Conservation (phyloP, 30 jellyfish, hydroid and myxozoan species). For the Mastigias papua region DNA sequence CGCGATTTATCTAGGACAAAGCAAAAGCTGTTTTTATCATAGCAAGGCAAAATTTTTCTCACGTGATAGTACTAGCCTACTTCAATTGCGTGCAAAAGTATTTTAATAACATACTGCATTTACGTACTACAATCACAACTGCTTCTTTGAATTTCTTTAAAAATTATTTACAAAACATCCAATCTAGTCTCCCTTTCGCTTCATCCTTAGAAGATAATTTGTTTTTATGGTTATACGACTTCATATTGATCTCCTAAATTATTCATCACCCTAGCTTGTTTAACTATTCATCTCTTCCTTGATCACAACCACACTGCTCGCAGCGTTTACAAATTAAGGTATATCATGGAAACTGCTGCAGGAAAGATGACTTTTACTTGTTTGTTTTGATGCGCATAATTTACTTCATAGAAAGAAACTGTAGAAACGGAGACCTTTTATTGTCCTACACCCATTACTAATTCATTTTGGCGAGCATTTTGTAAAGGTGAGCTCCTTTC, state of each 20-base stretch:
- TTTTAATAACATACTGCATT: constrained; percentile 57
- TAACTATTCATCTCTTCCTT: constrained; percentile 3
- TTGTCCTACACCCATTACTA: constrained; percentile 45
- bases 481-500: constrained; percentile 11
- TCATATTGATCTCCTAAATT: constrained; percentile 30
- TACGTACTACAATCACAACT: constrained; percentile 46
- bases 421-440: constrained; percentile 22
- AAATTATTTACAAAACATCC: constrained; percentile 47
- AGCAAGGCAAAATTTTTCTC: not conserved
- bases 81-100: constrained; percentile 31
- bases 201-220: constrained; percentile 50
- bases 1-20: not conserved
- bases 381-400: constrained; percentile 62
- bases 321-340: constrained; percentile 60
- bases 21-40: not conserved
- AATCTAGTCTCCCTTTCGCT: constrained; percentile 51
- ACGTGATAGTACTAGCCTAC: constrained; percentile 2
- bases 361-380: constrained; percentile 14
- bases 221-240: constrained; percentile 40
- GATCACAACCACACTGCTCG: constrained; percentile 47
- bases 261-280: constrained; percentile 9
- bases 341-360: constrained; percentile 43
- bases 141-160: constrained; percentile 25
- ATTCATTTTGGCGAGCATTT: constrained; percentile 61
- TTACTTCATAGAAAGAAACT: constrained; percentile 42